Conservation (phyloP, 2,888 invertebrate species). For the Hedya salicella region DNA sequence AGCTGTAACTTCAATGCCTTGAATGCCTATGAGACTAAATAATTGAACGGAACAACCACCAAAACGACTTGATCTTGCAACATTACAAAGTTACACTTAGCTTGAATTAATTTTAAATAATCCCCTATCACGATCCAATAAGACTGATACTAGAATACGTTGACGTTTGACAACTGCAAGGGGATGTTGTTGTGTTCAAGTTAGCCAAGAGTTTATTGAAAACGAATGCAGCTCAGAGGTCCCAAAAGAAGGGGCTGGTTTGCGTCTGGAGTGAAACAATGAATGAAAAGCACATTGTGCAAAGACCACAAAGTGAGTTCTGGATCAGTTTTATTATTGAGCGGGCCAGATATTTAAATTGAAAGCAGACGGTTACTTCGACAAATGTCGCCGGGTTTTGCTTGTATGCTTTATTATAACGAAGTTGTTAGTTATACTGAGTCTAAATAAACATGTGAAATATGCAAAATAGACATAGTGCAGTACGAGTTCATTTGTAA, state of each 20-base stretch:
- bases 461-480: too few relatives aligned
- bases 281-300: conserved; percentile 74
- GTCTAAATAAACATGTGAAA: background rate
- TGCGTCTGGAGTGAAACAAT: conserved; percentile 73
- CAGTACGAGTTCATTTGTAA: too few relatives aligned
- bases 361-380: conserved; percentile 49
- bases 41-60: conserved; percentile 54
- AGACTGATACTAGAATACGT: background rate
- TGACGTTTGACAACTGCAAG: background rate
- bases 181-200: conserved; percentile 53
- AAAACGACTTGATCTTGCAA: conserved; percentile 62
- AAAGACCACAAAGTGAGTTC: conserved; percentile 58
- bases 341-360: conserved; percentile 53
- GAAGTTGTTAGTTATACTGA: background rate
- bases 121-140: background rate
- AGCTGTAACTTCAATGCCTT: conserved; percentile 72
- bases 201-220: conserved; percentile 76
- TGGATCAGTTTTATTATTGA: conserved; percentile 56
- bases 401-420: background rate
- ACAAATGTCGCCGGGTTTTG: conserved; percentile 4
- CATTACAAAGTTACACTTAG: conserved; percentile 43
- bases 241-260: conserved; percentile 70
- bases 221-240: conserved; percentile 73
- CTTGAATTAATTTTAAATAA: conserved; percentile 17
- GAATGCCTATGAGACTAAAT: conserved; percentile 59